Evolutionary conservation across 2,888 invertebrate species (phyloP).

Genomic region (Operophtera brumata): DNA sequence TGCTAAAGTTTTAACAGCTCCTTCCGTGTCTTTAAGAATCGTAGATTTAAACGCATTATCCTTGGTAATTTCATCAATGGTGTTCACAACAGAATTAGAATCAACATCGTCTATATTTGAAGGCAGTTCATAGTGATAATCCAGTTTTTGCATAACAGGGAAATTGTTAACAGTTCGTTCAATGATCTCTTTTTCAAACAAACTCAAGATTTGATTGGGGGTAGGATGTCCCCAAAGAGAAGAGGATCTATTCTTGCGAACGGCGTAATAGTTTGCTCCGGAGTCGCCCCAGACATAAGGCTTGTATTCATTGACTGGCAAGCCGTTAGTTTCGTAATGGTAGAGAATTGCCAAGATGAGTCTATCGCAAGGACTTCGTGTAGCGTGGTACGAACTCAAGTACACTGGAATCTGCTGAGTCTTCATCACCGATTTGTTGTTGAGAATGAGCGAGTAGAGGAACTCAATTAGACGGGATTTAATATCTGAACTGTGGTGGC

Average conservation of each 20-base stretch:
- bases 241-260: slow-evolving; percentile 76
- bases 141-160: slow-evolving; percentile 82
- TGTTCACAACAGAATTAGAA: slow-evolving; percentile 36
- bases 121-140: slow-evolving; percentile 65
- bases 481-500: slow-evolving; percentile 67
- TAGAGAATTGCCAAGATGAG: slow-evolving; percentile 84
- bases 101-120: slow-evolving; percentile 37
- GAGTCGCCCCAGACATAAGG: slow-evolving; percentile 93
- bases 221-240: slow-evolving; percentile 87
- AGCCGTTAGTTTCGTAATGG: slow-evolving; percentile 84
- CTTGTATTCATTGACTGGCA: slow-evolving; percentile 83
- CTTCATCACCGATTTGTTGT: slow-evolving; percentile 84
- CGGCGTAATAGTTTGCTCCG: slow-evolving; percentile 88
- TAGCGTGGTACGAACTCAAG: slow-evolving; percentile 89
- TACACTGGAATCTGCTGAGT: slow-evolving; percentile 86
- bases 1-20: slow-evolving; percentile 42
- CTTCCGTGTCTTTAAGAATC: slow-evolving; percentile 47
- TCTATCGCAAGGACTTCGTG: slow-evolving; percentile 85
- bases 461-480: slow-evolving; percentile 84
- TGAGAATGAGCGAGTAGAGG: slow-evolving; percentile 81
- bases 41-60: slow-evolving; percentile 44
- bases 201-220: slow-evolving; percentile 85
- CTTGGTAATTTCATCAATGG: slow-evolving; percentile 45
- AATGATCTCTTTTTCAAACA: slow-evolving; percentile 84
- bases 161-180: slow-evolving; percentile 85